Conservation (phyloP, 2,888 invertebrate genomes). For the Magallana nippona region DNA sequence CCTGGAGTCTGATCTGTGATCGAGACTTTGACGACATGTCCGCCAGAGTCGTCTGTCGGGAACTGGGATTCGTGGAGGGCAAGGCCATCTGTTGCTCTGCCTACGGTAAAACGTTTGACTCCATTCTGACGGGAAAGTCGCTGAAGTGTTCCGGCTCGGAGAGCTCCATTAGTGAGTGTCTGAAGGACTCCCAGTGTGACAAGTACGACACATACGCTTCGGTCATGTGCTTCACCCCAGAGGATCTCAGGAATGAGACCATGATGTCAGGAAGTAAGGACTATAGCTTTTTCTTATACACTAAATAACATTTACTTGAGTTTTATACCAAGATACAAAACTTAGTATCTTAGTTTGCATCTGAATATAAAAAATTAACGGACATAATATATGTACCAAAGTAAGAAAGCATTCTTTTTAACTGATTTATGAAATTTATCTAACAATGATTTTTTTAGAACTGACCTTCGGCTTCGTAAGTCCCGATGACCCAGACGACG, state of each 20-base stretch:
- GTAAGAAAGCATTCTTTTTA: neutral
- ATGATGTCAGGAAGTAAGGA: conserved; percentile 39
- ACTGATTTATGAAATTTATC: neutral
- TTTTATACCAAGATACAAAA: no score
- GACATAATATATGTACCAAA: no score
- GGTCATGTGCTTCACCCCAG: conserved; percentile 63
- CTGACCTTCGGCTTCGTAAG: conserved; percentile 35
- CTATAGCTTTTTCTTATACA: no score
- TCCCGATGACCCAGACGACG: neutral
- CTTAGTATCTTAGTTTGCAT: no score
- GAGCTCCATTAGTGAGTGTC: conserved; percentile 60
- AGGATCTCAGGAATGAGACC: conserved; percentile 35
- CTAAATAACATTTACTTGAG: no score
- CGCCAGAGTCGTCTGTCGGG: conserved; percentile 67
- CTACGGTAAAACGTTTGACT: conserved; percentile 64
- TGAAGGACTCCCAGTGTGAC: conserved; percentile 55
- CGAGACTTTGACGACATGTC: conserved; percentile 68
- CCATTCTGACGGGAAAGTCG: conserved; percentile 61
- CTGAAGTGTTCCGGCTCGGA: conserved; percentile 59
- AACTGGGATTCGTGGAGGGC: conserved; percentile 68
- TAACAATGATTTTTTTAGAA: neutral
- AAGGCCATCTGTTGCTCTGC: conserved; percentile 68
- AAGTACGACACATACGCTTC: conserved; percentile 66
- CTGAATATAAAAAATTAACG: no score
- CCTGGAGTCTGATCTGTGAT: conserved; percentile 71